Evolutionary conservation across 1,140 invertebrate species (phyloP).

Genomic region (Drosophila eugracilis): DNA sequence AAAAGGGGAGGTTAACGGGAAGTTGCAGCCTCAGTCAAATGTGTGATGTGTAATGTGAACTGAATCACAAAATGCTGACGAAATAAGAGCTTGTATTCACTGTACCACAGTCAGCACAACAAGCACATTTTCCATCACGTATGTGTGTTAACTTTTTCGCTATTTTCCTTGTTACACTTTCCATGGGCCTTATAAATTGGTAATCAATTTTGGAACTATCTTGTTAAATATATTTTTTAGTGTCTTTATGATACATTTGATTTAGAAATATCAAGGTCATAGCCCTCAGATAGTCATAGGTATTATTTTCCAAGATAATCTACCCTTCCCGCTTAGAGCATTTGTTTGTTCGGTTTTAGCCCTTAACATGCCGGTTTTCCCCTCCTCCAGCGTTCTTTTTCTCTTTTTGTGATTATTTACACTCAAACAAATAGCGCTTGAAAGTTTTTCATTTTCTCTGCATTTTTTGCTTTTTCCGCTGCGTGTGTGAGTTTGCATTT

Average conservation of each 20-base stretch:
- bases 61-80: constrained; percentile 58
- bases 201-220: neutral
- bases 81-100: constrained; percentile 54
- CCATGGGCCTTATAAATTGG: neutral
- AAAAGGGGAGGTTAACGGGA: constrained; percentile 11
- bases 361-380: neutral
- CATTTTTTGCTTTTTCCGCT: constrained; percentile 24
- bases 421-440: constrained; percentile 81
- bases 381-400: constrained; percentile 3
- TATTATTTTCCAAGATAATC: too few relatives aligned
- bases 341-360: constrained; percentile 16
- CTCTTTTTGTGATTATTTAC: constrained; percentile 78
- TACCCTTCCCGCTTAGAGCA: neutral
- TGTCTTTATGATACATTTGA: neutral
- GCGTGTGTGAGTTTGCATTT: constrained; percentile 76
- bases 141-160: constrained; percentile 20
- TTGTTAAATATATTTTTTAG: neutral
- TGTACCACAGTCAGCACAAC: constrained; percentile 38
- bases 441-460: constrained; percentile 58
- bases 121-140: constrained; percentile 34
- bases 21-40: constrained; percentile 58
- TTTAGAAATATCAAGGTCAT: neutral
- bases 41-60: constrained; percentile 50
- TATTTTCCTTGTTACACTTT: constrained; percentile 2
- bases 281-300: too few relatives aligned